Percentiles rank a stretch among this genome's conserved stretches.
Conservation (phyloP, 2,797 vertebrate genomes). For the Loriculus beryllinus region DNA sequence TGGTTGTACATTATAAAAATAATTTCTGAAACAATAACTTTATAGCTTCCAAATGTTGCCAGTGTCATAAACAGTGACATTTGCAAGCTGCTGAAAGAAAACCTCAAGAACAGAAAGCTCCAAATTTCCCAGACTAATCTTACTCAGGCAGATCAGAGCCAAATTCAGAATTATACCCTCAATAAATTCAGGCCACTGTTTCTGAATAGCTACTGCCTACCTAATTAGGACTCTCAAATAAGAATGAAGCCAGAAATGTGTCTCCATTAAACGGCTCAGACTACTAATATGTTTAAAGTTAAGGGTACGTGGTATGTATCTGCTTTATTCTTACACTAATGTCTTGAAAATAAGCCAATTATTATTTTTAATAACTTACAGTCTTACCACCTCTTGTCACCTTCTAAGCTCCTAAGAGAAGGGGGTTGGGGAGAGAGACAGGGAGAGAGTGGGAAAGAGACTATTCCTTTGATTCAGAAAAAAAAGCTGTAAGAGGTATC, state of each 20-base stretch:
- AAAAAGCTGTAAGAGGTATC: not conserved
- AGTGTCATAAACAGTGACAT: conserved; percentile 56
- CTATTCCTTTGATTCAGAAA: not conserved
- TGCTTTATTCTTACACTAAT: not conserved
- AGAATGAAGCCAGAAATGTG: not conserved
- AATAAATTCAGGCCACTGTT: conserved; percentile 28
- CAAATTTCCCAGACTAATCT: conserved; percentile 24
- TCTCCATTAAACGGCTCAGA: not conserved
- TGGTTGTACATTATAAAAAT: conserved; percentile 28
- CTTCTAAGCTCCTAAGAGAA: not conserved
- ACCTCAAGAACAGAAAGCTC: conserved; percentile 24
- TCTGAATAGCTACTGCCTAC: not conserved
- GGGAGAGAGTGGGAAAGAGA: not conserved
- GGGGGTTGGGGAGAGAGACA: accelerated
- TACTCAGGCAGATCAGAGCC: not conserved
- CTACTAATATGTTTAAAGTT: not conserved
- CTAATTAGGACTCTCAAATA: conserved; percentile 7
- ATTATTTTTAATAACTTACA: conserved; percentile 18
- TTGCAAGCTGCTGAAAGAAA: conserved; percentile 34
- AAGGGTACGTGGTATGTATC: not conserved
- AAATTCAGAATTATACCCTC: conserved; percentile 21
- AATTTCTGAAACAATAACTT: conserved; percentile 44
- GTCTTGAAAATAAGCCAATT: conserved; percentile 39
- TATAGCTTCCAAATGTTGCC: conserved; percentile 44
- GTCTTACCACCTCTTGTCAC: not conserved